These are phyloP conservation scores for Lepus europaeus DNA, from an alignment of 2,113 vertebrate genomes.

Conservation along the genomic window DNA sequence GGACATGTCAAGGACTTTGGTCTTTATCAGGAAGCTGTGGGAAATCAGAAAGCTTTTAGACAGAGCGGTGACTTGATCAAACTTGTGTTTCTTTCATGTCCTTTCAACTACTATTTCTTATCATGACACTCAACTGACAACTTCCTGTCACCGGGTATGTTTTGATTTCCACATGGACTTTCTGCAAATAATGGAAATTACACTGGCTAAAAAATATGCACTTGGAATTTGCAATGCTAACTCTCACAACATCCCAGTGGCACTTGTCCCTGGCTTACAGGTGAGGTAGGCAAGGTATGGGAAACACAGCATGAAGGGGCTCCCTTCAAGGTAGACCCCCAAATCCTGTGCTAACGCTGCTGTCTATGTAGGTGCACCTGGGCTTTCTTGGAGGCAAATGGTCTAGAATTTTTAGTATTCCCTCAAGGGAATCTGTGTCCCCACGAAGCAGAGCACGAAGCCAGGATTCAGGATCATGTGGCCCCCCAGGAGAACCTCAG, in stretches of 20 bases:
- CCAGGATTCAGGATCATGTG: not conserved
- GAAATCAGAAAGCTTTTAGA: conserved; percentile 12
- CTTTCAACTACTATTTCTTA: conserved; percentile 47
- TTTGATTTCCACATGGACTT: conserved; percentile 58
- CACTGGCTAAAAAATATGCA: not conserved
- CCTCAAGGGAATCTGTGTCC: not conserved
- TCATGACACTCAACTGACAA: conserved; percentile 46
- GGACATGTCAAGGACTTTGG: not conserved
- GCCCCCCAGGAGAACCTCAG: not conserved
- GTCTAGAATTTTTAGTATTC: not conserved
- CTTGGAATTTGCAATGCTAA: not conserved
- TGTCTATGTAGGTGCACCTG: not conserved
- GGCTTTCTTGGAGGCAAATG: not conserved
- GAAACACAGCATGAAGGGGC: not conserved
- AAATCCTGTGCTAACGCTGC: not conserved
- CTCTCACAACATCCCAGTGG: not conserved
- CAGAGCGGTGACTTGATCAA: conserved; percentile 31
- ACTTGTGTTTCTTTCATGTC: conserved; percentile 35
- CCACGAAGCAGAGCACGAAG: not conserved
- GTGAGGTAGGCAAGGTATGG: not conserved
- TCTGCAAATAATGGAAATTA: conserved; percentile 45
- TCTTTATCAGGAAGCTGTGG: conserved; percentile 35
- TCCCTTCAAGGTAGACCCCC: not conserved
- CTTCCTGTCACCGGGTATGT: not conserved
- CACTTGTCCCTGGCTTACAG: not conserved